These are phyloP conservation scores for Metopolophium dirhodum DNA, from an alignment of 1,140 invertebrate species.

Conservation along the genomic window DNA sequence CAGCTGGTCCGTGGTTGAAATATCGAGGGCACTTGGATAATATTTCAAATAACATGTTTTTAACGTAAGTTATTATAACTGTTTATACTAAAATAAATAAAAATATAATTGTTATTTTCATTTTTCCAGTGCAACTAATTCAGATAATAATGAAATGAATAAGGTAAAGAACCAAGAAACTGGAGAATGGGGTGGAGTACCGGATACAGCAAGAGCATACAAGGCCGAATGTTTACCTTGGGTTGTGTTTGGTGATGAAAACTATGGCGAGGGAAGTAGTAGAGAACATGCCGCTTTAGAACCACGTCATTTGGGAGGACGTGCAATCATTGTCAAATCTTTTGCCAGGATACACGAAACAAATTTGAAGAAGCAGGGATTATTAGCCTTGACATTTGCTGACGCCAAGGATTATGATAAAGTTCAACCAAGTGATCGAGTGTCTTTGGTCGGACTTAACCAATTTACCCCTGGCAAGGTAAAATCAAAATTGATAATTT, in stretches of 20 bases:
- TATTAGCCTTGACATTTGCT: conserved; percentile 95
- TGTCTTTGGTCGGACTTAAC: too few relatives aligned
- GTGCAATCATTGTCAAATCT: conserved; percentile 98
- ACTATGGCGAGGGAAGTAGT: conserved; percentile 87
- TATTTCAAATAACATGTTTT: conserved; percentile 99
- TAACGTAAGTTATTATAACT: conserved; percentile 63
- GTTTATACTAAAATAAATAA: too few relatives aligned
- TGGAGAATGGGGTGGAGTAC: conserved; percentile 87
- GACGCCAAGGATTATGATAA: conserved; percentile 60
- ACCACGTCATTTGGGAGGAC: conserved; percentile 86
- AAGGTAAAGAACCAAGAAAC: conserved; percentile 91
- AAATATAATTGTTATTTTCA: too few relatives aligned
- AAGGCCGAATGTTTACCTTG: conserved; percentile 88
- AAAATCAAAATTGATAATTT: too few relatives aligned
- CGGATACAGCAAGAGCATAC: conserved; percentile 93
- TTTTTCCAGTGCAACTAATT: conserved; percentile 77
- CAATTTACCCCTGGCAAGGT: too few relatives aligned
- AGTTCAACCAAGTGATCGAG: too few relatives aligned
- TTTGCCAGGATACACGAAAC: conserved; percentile 99
- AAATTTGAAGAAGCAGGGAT: conserved; percentile 98
- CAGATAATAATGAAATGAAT: conserved; percentile 96
- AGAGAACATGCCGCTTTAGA: conserved; percentile 98
- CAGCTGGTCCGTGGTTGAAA: conserved; percentile 99
- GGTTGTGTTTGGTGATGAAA: conserved; percentile 97
- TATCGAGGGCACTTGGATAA: conserved; percentile 99